A percentile compares a stretch with the other conserved stretches of the same genome.
phyloP scores from a whole-genome alignment of 2,888 invertebrate genomes.

The Caenorhabditis imperialis region DNA sequence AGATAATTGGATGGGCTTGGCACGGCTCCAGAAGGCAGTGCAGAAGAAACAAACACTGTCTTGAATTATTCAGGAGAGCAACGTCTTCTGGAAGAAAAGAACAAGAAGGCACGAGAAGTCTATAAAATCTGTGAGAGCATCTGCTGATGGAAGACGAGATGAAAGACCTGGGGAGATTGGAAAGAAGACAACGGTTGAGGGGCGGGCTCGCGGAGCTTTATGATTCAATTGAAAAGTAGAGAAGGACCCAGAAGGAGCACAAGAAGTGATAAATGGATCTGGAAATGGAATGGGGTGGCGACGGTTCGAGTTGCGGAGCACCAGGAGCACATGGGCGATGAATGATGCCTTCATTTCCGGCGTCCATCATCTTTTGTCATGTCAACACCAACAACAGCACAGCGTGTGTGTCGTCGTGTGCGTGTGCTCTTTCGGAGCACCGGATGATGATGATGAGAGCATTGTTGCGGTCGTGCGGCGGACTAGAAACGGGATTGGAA shows the following conservation, averaged over 20 bases:
- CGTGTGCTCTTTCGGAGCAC: slow-evolving; percentile 5
- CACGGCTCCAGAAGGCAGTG: slow-evolving; percentile 5
- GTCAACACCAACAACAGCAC: slow-evolving; percentile 43
- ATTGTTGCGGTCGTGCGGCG: no score
- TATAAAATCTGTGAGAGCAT: background rate
- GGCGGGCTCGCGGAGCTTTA: slow-evolving; percentile 3
- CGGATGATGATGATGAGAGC: background rate
- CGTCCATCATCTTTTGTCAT: slow-evolving; percentile 46
- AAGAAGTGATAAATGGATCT: slow-evolving; percentile 6
- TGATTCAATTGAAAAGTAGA: slow-evolving; percentile 32
- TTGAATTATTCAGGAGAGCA: slow-evolving; percentile 35
- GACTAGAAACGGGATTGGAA: no score
- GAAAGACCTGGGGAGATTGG: background rate
- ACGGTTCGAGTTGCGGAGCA: background rate
- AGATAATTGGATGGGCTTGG: slow-evolving; percentile 27
- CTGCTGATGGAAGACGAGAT: background rate
- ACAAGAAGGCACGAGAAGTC: background rate
- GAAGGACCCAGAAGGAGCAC: slow-evolving; percentile 6
- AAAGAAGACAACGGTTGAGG: slow-evolving; percentile 18
- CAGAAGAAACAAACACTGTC: background rate
- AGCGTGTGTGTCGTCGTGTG: no score
- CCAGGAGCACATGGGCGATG: slow-evolving; percentile 31
- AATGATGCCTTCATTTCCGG: slow-evolving; percentile 46
- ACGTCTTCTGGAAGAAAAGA: no score
- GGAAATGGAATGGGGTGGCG: slow-evolving; percentile 15